Percentiles rank a stretch among this genome's conserved stretches.
phyloP scores from a whole-genome alignment of 92 coral and sea anemone genomes.

The Paragorgia papillata region DNA sequence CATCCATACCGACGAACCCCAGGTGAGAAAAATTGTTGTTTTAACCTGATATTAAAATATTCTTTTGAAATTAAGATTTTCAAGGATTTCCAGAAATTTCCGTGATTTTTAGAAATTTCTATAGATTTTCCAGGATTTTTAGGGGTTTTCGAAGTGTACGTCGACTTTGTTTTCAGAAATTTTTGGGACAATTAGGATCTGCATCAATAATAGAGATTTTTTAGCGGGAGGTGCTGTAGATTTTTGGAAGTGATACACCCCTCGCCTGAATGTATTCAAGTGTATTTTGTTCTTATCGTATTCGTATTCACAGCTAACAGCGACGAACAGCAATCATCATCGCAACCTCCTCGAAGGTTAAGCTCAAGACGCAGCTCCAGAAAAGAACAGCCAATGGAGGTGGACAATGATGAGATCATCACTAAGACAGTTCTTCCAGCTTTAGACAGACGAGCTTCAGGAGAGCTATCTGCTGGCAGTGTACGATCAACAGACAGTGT shows the following conservation, averaged over 20 bases:
- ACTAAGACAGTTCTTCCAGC: slow-evolving; percentile 6
- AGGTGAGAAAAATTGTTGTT: slow-evolving; percentile 44
- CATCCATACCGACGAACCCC: slow-evolving; percentile 73
- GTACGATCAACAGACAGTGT: slow-evolving; percentile 17
- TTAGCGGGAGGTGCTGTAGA: no score
- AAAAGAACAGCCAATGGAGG: slow-evolving; percentile 32
- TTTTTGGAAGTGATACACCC: no score
- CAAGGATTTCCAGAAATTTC: no score
- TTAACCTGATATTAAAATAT: neutral
- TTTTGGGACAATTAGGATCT: no score
- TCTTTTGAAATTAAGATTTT: no score
- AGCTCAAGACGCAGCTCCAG: slow-evolving; percentile 25
- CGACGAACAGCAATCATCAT: neutral
- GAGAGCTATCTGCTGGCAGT: neutral
- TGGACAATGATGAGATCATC: slow-evolving; percentile 19
- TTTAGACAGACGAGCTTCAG: slow-evolving; percentile 2
- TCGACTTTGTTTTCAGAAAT: no score
- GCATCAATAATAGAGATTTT: no score
- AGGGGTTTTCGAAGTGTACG: no score
- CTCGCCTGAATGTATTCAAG: no score
- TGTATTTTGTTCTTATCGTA: no score
- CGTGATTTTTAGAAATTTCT: no score
- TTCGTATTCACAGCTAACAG: neutral
- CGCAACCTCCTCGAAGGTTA: slow-evolving; percentile 16
- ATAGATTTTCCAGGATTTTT: no score